These are phyloP conservation scores for Tamias sibiricus DNA, from an alignment of 2,113 vertebrate genomes.

Conservation along the genomic window DNA sequence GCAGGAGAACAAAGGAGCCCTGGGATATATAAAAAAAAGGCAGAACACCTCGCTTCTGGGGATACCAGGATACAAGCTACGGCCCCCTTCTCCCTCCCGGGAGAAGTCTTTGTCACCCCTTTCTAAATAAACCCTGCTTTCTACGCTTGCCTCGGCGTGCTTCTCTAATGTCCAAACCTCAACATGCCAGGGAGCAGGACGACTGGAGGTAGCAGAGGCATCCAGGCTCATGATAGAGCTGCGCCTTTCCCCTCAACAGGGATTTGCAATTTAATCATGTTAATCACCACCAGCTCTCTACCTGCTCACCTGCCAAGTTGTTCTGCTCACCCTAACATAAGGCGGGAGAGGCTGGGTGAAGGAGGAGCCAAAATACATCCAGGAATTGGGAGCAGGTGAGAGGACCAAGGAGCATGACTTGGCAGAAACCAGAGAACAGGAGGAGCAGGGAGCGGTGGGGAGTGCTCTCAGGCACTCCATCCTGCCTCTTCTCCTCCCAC, in stretches of 20 bases:
- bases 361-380: background rate
- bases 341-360: background rate
- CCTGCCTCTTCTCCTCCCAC: background rate
- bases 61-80: too few species aligned
- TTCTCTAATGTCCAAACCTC: too few species aligned
- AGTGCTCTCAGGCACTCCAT: too few species aligned
- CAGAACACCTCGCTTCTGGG: too few species aligned
- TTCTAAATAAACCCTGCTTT: too few species aligned
- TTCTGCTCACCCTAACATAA: background rate
- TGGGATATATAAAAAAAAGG: too few species aligned
- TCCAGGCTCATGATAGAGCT: background rate
- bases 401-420: conserved; percentile 41
- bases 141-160: too few species aligned
- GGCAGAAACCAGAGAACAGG: background rate
- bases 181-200: too few species aligned
- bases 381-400: background rate
- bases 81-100: too few species aligned
- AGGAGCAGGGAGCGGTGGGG: too few species aligned
- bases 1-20: too few species aligned
- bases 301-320: background rate
- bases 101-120: too few species aligned
- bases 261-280: background rate
- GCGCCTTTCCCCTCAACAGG: background rate
- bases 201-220: background rate
- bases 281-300: background rate